Conservation (phyloP, 2,113 vertebrate genomes). For the Rattus rattus region DNA sequence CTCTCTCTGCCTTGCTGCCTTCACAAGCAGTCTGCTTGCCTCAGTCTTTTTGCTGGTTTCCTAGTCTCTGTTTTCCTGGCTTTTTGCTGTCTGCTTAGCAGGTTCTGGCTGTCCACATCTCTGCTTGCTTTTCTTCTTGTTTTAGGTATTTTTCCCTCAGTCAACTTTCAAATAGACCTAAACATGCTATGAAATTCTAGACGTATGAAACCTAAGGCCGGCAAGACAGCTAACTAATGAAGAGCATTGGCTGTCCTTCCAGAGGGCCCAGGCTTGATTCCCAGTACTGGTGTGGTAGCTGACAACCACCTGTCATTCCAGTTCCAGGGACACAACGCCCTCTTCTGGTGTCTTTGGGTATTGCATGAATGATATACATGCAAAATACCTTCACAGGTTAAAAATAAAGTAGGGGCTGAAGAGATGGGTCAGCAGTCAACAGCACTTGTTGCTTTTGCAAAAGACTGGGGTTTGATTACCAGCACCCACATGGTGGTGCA, state of each 20-base stretch:
- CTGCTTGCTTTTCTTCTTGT: constrained; percentile 14
- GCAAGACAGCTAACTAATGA: background rate
- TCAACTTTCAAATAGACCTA: background rate
- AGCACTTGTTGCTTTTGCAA: background rate
- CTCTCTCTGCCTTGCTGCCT: background rate
- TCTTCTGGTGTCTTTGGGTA: background rate
- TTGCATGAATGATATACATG: background rate
- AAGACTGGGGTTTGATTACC: background rate
- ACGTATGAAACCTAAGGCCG: background rate
- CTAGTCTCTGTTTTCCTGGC: constrained; percentile 42
- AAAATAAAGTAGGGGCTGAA: background rate
- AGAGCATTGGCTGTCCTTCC: background rate
- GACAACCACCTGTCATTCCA: background rate
- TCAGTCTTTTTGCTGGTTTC: constrained; percentile 36
- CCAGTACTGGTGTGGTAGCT: background rate
- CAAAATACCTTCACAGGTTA: background rate
- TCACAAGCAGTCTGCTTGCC: background rate
- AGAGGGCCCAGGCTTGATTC: background rate
- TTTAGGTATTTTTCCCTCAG: background rate
- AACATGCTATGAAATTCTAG: background rate
- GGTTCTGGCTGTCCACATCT: constrained; percentile 28
- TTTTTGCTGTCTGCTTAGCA: constrained; percentile 38
- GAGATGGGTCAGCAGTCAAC: background rate
- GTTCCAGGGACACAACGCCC: background rate
- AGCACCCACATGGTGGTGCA: background rate